These are phyloP conservation scores for Danio tinwini DNA, from an alignment of 2,797 vertebrate species.

Conservation along the genomic window DNA sequence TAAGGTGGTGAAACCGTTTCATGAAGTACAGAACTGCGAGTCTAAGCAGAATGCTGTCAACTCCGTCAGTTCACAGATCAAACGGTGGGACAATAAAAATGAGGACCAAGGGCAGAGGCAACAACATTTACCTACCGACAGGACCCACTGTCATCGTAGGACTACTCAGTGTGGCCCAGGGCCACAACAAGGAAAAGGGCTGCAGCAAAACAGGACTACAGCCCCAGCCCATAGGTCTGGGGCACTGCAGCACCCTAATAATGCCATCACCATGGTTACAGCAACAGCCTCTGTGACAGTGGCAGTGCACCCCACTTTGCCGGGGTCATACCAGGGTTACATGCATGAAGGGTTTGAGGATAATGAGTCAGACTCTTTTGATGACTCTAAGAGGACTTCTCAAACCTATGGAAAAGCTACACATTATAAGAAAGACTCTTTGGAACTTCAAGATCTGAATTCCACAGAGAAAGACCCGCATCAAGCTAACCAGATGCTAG, in stretches of 20 bases:
- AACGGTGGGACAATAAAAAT: constrained; percentile 70
- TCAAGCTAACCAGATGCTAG: constrained; percentile 74
- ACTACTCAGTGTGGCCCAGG: constrained; percentile 77
- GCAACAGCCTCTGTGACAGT: constrained; percentile 95
- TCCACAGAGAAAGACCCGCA: constrained; percentile 68
- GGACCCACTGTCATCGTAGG: constrained; percentile 76
- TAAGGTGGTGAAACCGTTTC: constrained; percentile 92
- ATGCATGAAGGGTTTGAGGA: constrained; percentile 84
- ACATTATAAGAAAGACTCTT: constrained; percentile 72
- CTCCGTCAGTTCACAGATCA: constrained; percentile 72
- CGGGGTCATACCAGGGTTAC: constrained; percentile 86
- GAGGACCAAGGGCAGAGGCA: constrained; percentile 67
- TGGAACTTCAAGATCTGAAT: constrained; percentile 86
- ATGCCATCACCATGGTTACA: constrained; percentile 87
- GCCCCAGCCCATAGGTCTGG: constrained; percentile 73
- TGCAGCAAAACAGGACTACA: constrained; percentile 81
- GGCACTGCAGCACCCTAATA: constrained; percentile 69
- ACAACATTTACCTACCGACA: constrained; percentile 73
- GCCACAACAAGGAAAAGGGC: constrained; percentile 74
- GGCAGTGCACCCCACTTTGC: constrained; percentile 89
- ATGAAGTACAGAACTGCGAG: constrained; percentile 75
- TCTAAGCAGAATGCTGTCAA: constrained; percentile 65
- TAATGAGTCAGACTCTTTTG: constrained; percentile 79
- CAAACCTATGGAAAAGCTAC: constrained; percentile 51
- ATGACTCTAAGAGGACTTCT: constrained; percentile 75